phyloP scores from a whole-genome alignment of 2,113 vertebrate species.

The Pelvicachromis taeniatus region DNA sequence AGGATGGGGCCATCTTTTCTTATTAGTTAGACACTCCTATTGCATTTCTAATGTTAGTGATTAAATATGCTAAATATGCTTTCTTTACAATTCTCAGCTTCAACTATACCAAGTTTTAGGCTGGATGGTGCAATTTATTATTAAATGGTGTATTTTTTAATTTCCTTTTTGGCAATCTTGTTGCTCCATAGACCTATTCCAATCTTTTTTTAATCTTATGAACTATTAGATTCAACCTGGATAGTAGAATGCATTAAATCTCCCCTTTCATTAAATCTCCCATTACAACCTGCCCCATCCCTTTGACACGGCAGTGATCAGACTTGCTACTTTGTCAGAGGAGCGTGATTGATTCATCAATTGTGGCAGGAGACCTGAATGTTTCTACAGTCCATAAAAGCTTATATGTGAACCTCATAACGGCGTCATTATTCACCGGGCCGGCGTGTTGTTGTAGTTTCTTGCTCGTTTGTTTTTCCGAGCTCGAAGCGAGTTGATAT shows the following conservation, averaged over 20 bases:
- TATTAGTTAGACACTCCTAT: background rate
- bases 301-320: conserved; percentile 12
- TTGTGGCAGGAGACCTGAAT: background rate
- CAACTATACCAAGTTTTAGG: background rate
- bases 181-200: background rate
- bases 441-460: background rate
- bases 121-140: background rate
- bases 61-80: background rate
- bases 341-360: conserved; percentile 7
- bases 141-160: background rate
- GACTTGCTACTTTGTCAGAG: conserved; percentile 11
- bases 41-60: background rate
- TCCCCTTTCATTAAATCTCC: conserved; percentile 16
- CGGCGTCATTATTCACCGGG: background rate
- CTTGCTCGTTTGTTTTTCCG: background rate
- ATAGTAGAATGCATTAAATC: conserved; percentile 22
- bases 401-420: background rate
- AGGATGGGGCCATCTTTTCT: background rate
- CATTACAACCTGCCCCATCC: background rate
- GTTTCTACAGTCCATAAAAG: background rate
- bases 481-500: background rate
- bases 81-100: background rate
- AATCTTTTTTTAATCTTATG: conserved; percentile 6
- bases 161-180: background rate
- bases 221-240: conserved; percentile 9